phyloP scores from a whole-genome alignment of 2,888 invertebrate genomes.

The Furcula furcula region DNA sequence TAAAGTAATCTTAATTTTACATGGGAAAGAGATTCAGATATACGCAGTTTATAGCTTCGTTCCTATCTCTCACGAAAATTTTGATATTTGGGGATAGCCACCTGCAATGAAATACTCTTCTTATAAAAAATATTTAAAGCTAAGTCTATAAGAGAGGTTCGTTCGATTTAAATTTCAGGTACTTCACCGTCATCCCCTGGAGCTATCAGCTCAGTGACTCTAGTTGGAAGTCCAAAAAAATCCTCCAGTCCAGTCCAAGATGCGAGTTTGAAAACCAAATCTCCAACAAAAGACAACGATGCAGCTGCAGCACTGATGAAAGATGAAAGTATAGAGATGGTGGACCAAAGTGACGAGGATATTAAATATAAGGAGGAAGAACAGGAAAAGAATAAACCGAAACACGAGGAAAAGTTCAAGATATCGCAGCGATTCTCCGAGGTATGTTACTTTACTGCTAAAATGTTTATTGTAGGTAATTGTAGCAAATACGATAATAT shows the following conservation, averaged over 20 bases:
- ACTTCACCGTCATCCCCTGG: constrained; percentile 86
- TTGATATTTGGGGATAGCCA: no score
- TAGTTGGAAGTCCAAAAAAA: constrained; percentile 83
- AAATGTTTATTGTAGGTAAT: no score
- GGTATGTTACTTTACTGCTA: constrained; percentile 38
- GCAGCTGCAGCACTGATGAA: constrained; percentile 56
- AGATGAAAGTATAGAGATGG: constrained; percentile 71
- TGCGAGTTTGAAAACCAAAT: constrained; percentile 35
- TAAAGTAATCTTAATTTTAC: no score
- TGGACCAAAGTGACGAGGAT: constrained; percentile 73
- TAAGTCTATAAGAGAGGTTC: no score
- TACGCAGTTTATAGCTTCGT: no score
- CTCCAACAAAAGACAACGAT: constrained; percentile 60
- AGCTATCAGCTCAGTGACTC: constrained; percentile 87
- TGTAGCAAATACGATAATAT: no score
- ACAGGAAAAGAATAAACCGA: constrained; percentile 62
- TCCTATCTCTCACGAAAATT: no score
- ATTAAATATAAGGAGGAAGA: constrained; percentile 71
- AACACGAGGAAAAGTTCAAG: constrained; percentile 69
- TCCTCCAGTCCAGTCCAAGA: constrained; percentile 50
- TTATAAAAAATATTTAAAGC: no score
- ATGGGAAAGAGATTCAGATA: no score
- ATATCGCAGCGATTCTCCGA: constrained; percentile 73
- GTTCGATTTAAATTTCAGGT: constrained; percentile 43
- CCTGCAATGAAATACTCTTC: no score